Evolutionary conservation across 2,797 vertebrate species (phyloP).

Genomic region (Tadarida brasiliensis): DNA sequence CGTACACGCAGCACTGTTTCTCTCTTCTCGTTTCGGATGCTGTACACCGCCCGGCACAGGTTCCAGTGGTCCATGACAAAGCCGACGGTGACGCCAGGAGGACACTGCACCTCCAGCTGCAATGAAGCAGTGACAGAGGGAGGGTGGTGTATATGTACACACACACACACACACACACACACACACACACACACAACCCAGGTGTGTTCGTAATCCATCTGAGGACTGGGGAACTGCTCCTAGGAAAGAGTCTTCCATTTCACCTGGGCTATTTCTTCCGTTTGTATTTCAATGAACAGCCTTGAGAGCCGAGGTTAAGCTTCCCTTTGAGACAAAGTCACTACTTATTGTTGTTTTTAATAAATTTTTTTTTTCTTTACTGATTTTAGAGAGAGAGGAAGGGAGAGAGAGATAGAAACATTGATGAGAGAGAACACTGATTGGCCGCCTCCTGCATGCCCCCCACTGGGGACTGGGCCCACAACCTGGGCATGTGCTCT

Average conservation of each 20-base stretch:
- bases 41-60: slow-evolving; percentile 93
- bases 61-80: slow-evolving; percentile 95
- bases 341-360: not conserved
- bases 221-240: not conserved
- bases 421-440: too few species aligned
- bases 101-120: slow-evolving; percentile 95
- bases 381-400: too few species aligned
- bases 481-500: too few species aligned
- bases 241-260: not conserved
- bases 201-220: not conserved
- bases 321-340: not conserved
- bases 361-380: too few species aligned
- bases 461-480: too few species aligned
- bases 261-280: not conserved
- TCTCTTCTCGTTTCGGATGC: slow-evolving; percentile 91
- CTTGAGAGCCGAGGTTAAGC: not conserved
- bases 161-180: fast-evolving
- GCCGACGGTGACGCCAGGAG: slow-evolving; percentile 93
- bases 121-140: not conserved
- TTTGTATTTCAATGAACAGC: not conserved
- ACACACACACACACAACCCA: not conserved
- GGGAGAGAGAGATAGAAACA: too few species aligned
- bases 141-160: not conserved
- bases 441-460: too few species aligned
- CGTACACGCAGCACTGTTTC: slow-evolving; percentile 91